Evolutionary conservation across 1,140 invertebrate species (phyloP).

Genomic region (Cryptotermes secundus): DNA sequence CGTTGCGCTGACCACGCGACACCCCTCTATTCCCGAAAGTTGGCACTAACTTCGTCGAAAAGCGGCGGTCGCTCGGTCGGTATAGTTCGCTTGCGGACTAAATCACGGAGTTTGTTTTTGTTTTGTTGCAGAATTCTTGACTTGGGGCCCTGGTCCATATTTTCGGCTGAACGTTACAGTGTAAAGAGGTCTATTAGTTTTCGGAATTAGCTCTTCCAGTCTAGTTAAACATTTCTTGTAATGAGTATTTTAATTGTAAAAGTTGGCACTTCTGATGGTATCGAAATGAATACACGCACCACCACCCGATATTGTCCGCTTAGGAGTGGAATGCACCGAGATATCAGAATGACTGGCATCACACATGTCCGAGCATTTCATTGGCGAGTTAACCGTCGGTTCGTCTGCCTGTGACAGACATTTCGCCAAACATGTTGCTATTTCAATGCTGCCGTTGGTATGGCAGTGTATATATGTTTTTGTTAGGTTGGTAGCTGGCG

Average conservation of each 20-base stretch:
- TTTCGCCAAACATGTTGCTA: slow-evolving; percentile 11
- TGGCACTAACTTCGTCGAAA: no score
- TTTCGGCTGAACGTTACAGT: no score
- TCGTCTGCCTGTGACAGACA: neutral
- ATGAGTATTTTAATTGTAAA: neutral
- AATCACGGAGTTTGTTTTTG: no score
- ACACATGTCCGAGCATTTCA: neutral
- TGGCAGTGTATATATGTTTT: neutral
- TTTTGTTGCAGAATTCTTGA: no score
- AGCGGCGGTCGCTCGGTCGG: no score
- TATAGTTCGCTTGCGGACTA: no score
- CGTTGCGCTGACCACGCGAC: no score
- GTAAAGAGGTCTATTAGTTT: no score
- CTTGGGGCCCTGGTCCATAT: no score
- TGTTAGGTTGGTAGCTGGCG: neutral
- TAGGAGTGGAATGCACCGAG: neutral
- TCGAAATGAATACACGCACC: neutral
- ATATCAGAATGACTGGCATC: neutral
- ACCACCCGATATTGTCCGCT: neutral
- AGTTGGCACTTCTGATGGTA: neutral
- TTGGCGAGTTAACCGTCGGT: neutral
- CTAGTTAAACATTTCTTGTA: no score
- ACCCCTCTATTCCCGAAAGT: no score
- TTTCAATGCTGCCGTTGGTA: neutral
- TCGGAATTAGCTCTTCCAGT: no score